These are phyloP conservation scores for Drosophila histrio DNA, from an alignment of 2,888 invertebrate species.

Conservation along the genomic window DNA sequence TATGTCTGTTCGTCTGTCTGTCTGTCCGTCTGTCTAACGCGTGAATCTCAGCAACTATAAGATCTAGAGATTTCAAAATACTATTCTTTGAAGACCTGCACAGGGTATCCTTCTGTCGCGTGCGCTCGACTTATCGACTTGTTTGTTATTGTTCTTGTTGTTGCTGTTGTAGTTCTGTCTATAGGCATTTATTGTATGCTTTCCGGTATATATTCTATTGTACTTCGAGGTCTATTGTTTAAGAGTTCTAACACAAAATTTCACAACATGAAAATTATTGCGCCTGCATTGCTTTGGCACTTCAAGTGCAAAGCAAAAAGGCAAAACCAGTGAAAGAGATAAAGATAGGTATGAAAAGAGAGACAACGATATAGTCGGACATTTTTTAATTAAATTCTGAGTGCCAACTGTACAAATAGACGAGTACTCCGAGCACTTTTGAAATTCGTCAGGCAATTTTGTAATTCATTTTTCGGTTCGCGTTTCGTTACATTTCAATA, in stretches of 20 bases:
- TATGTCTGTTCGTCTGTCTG: too few relatives aligned
- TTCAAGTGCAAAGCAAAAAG: conserved; percentile 55
- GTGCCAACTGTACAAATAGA: conserved; percentile 56
- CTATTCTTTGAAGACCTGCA: too few relatives aligned
- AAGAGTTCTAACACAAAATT: conserved; percentile 25
- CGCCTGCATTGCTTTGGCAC: conserved; percentile 57
- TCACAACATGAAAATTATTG: conserved; percentile 57
- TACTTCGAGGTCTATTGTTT: conserved; percentile 44
- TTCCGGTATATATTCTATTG: conserved; percentile 42
- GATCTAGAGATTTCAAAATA: too few relatives aligned
- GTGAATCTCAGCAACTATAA: too few relatives aligned
- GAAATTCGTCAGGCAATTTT: conserved; percentile 35
- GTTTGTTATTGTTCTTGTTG: conserved; percentile 10
- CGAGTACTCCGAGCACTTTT: conserved; percentile 13
- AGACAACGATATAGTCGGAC: neutral
- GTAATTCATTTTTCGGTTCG: conserved; percentile 7
- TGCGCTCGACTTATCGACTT: too few relatives aligned
- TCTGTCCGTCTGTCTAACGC: too few relatives aligned
- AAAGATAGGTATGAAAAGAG: neutral
- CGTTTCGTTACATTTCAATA: conserved; percentile 55
- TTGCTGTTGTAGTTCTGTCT: conserved; percentile 35
- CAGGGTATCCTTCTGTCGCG: too few relatives aligned
- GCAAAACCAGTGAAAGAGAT: neutral
- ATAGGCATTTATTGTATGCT: conserved; percentile 55
- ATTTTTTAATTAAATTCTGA: conserved; percentile 61